Evolutionary conservation across 2,888 invertebrate genomes (phyloP).

Genomic region (Parapristionchus giblindavisi): DNA sequence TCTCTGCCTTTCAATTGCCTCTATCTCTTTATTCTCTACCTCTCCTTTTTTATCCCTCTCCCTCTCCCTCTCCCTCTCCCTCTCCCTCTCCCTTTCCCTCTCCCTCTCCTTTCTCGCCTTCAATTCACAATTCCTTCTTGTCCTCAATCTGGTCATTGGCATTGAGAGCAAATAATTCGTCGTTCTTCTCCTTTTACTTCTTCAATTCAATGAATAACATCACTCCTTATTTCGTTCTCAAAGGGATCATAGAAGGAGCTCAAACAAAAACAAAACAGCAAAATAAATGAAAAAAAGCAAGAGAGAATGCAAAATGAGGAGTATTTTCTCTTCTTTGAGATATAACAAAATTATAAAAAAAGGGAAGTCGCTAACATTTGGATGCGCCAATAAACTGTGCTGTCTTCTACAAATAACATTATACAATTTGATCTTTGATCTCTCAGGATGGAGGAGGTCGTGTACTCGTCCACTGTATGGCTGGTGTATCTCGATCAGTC

Average conservation of each 20-base stretch:
- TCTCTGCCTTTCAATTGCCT: constrained; percentile 4
- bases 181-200: not conserved
- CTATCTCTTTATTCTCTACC: constrained; percentile 2
- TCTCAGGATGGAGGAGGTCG: constrained; percentile 75
- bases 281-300: not conserved
- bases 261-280: not conserved
- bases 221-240: not conserved
- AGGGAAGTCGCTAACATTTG: not conserved
- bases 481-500: constrained; percentile 87
- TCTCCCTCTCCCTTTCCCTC: constrained; percentile 13
- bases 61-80: constrained; percentile 17
- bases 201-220: not conserved
- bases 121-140: not conserved
- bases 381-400: not conserved
- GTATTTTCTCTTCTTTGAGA: not conserved
- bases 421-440: constrained; percentile 19
- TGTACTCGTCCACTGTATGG: constrained; percentile 87
- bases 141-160: not conserved
- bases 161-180: not conserved
- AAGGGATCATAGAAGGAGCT: not conserved
- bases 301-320: not conserved
- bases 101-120: not conserved
- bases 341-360: not conserved
- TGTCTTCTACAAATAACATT: not conserved
- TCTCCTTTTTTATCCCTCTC: constrained; percentile 9